Evolutionary conservation across 1,140 invertebrate species (phyloP).

Genomic region (Leptinotarsa texana): DNA sequence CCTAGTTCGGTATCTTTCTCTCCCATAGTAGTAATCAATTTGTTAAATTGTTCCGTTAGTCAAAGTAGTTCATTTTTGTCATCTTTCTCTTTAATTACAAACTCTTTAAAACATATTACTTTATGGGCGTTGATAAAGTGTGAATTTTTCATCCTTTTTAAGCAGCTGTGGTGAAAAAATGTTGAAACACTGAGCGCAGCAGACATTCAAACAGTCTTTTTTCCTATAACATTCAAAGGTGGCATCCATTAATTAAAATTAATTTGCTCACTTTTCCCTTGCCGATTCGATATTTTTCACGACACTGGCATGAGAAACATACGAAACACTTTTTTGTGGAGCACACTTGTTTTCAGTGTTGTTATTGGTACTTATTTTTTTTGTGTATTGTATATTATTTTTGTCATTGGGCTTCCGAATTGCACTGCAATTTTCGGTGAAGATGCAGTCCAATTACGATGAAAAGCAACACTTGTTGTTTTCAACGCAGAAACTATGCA

Average conservation of each 20-base stretch:
- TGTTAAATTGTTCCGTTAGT: background rate
- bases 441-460: background rate
- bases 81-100: background rate
- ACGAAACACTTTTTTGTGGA: background rate
- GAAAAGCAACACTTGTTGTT: too few species aligned
- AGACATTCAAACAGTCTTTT: background rate
- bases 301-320: background rate
- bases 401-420: background rate
- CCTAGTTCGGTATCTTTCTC: background rate
- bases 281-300: background rate
- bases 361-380: background rate
- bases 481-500: too few species aligned
- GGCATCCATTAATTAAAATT: background rate
- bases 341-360: background rate
- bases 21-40: background rate
- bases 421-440: background rate
- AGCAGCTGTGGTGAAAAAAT: background rate
- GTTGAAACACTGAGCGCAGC: background rate
- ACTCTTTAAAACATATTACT: background rate
- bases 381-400: background rate
- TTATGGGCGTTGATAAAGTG: background rate
- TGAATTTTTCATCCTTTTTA: background rate
- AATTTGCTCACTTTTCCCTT: background rate
- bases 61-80: background rate
- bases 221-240: background rate